Conservation (phyloP, 2,888 invertebrate genomes). For the Thecophora atra region DNA sequence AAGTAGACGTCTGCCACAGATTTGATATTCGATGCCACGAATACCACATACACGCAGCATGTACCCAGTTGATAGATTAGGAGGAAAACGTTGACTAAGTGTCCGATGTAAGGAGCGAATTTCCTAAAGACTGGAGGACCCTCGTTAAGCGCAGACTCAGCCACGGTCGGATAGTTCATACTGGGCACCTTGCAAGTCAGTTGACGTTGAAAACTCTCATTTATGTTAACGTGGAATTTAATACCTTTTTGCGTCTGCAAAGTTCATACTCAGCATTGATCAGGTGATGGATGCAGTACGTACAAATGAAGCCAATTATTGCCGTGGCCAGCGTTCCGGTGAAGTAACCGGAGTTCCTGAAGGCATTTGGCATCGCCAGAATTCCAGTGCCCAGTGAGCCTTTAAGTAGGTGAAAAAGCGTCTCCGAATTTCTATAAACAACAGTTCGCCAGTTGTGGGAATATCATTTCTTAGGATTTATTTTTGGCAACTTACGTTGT, state of each 20-base stretch:
- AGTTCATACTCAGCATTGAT: conserved; percentile 71
- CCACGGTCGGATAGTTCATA: conserved; percentile 83
- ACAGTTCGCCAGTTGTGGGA: neutral
- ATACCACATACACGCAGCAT: conserved; percentile 96
- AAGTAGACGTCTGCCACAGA: conserved; percentile 71
- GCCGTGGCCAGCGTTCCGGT: conserved; percentile 84
- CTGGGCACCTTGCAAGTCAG: conserved; percentile 67
- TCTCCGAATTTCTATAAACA: conserved; percentile 78
- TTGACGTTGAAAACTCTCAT: neutral
- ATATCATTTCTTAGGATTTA: neutral
- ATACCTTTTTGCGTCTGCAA: conserved; percentile 69
- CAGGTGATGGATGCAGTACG: conserved; percentile 92
- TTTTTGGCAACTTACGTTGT: conserved; percentile 73
- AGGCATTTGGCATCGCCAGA: conserved; percentile 83
- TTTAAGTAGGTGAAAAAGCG: conserved; percentile 89
- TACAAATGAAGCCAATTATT: conserved; percentile 86
- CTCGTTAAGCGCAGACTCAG: conserved; percentile 79
- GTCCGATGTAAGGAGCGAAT: conserved; percentile 73
- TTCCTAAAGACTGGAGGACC: conserved; percentile 76
- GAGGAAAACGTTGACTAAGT: conserved; percentile 77
- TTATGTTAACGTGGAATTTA: neutral
- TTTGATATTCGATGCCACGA: conserved; percentile 88
- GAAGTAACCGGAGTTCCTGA: conserved; percentile 71
- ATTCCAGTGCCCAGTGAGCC: conserved; percentile 95
- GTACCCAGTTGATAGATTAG: conserved; percentile 93